A percentile compares a stretch with the other conserved stretches of the same genome.
Evolutionary conservation across 2,888 invertebrate genomes (phyloP).

Genomic region (Empis stercorea): DNA sequence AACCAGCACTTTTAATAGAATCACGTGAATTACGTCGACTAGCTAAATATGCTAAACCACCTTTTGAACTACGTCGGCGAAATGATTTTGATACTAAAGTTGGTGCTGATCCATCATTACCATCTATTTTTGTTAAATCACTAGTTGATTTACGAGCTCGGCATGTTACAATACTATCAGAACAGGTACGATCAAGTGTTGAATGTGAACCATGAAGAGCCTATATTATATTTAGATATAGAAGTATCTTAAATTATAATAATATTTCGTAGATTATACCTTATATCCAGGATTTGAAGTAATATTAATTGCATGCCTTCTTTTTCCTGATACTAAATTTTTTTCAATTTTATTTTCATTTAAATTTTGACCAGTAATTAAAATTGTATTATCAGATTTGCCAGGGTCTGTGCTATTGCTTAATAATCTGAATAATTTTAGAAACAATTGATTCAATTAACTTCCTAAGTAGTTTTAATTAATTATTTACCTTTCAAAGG

Average conservation of each 20-base stretch:
- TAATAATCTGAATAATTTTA: too few species aligned
- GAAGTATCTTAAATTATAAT: background rate
- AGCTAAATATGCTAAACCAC: slow-evolving; percentile 67
- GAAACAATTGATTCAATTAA: too few species aligned
- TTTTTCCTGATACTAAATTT: slow-evolving; percentile 14
- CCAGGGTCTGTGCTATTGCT: too few species aligned
- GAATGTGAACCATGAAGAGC: slow-evolving; percentile 35
- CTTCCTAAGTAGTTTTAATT: too few species aligned
- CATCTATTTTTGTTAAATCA: slow-evolving; percentile 45
- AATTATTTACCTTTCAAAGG: too few species aligned
- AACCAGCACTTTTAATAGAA: slow-evolving; percentile 49
- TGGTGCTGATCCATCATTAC: slow-evolving; percentile 43
- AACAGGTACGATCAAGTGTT: slow-evolving; percentile 35
- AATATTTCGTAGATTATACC: slow-evolving; percentile 14
- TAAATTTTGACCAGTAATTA: background rate
- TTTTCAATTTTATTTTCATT: slow-evolving; percentile 1
- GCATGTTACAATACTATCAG: slow-evolving; percentile 33
- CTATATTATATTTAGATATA: slow-evolving; percentile 10
- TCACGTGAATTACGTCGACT: slow-evolving; percentile 74
- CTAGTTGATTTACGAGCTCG: slow-evolving; percentile 64
- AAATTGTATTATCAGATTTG: background rate
- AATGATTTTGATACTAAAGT: slow-evolving; percentile 49
- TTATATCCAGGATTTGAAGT: slow-evolving; percentile 37
- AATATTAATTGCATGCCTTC: slow-evolving; percentile 35
- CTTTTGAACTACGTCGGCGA: slow-evolving; percentile 47